Evolutionary conservation across 2,797 vertebrate genomes (phyloP).

Genomic region (Enteromius paludinosus): DNA sequence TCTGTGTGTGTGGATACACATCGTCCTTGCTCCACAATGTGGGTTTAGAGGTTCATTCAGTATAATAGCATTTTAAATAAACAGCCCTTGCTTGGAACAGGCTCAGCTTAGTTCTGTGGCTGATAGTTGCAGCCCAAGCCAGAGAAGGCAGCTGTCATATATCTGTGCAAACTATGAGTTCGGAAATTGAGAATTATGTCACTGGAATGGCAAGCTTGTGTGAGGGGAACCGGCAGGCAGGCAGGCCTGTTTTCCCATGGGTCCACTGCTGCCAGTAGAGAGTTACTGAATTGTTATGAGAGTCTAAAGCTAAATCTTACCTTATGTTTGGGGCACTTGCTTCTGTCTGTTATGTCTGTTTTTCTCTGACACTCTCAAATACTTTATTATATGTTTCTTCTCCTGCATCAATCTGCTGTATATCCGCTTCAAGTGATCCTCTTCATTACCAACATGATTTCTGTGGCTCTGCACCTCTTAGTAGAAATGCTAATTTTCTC

Average conservation of each 20-base stretch:
- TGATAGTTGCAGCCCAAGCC: conserved; percentile 55
- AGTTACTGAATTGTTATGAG: background rate
- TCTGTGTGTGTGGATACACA: conserved; percentile 32
- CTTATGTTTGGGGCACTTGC: conserved; percentile 28
- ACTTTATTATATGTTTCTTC: conserved; percentile 70
- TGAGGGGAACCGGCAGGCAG: conserved; percentile 37
- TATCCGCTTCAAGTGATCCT: conserved; percentile 58
- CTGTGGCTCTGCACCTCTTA: conserved; percentile 43
- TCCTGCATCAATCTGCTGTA: conserved; percentile 69
- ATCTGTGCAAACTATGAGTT: conserved; percentile 58
- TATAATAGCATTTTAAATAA: conserved; percentile 70
- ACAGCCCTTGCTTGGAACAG: conserved; percentile 62
- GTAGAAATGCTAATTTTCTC: conserved; percentile 32
- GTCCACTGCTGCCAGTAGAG: conserved; percentile 30
- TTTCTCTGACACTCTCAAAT: conserved; percentile 52
- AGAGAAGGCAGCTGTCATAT: conserved; percentile 66
- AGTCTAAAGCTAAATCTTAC: conserved; percentile 21
- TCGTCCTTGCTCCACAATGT: conserved; percentile 35
- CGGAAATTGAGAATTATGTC: conserved; percentile 71
- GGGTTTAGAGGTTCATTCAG: conserved; percentile 66
- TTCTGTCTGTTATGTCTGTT: conserved; percentile 49
- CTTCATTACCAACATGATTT: conserved; percentile 56
- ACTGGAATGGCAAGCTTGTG: conserved; percentile 60
- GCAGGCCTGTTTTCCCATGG: conserved; percentile 30
- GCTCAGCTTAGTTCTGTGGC: conserved; percentile 64